Evolutionary conservation across 2,888 invertebrate genomes (phyloP).

Genomic region (Heliconius charithonia): DNA sequence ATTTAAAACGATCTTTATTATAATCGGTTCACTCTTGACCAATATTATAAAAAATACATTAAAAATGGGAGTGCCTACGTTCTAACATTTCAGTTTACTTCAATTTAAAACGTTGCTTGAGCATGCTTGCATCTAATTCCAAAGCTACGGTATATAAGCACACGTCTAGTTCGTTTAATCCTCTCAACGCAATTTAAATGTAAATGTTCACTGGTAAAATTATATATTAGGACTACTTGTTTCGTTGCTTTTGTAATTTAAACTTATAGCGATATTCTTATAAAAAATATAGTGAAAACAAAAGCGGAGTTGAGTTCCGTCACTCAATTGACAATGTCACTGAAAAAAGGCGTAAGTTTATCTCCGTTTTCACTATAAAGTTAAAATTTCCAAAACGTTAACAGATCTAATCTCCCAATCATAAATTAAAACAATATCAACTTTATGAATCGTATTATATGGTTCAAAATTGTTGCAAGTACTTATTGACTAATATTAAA

Average conservation of each 20-base stretch:
- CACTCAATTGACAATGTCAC: background rate
- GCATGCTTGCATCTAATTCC: constrained; percentile 12
- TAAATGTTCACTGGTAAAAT: background rate
- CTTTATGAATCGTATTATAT: background rate
- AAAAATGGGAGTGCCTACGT: background rate
- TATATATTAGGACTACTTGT: background rate
- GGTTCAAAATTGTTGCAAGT: background rate
- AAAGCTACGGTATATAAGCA: background rate
- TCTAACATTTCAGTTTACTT: constrained; percentile 10
- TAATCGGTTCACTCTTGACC: background rate
- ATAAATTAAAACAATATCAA: background rate
- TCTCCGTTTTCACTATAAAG: background rate
- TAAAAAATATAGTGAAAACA: background rate
- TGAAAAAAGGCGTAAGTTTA: background rate
- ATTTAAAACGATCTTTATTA: background rate
- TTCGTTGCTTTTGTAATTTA: background rate
- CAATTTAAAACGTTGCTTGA: background rate
- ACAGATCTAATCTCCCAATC: background rate
- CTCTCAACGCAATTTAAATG: constrained; percentile 20
- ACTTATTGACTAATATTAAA: background rate
- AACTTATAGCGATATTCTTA: background rate
- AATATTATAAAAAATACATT: background rate
- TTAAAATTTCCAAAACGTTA: background rate
- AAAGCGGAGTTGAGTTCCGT: background rate
- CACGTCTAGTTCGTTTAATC: constrained; percentile 22